Percentiles rank a stretch among this genome's conserved stretches.
Evolutionary conservation across 2,797 vertebrate genomes (phyloP).

Genomic region (Phaenicophaeus curvirostris): DNA sequence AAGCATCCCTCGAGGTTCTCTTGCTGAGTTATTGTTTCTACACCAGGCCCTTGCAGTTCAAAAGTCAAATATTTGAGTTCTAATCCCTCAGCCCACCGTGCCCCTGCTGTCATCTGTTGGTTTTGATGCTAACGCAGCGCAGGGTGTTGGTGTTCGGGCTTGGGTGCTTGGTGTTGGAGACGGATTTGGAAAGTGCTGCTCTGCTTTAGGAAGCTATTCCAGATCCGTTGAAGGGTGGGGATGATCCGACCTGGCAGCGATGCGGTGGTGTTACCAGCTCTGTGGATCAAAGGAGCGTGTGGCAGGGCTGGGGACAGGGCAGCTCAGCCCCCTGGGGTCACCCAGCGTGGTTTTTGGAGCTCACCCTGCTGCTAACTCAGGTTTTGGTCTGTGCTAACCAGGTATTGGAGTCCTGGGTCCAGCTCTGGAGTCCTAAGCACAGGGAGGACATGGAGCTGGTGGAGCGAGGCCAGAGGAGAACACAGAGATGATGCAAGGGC

Average conservation of each 20-base stretch:
- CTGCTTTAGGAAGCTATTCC: neutral
- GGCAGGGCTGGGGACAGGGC: neutral
- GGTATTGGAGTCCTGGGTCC: no score
- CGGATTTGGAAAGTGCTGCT: neutral
- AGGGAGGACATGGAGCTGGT: no score
- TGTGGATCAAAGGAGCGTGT: no score
- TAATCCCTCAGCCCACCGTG: neutral
- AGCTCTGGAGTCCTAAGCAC: no score
- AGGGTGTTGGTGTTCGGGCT: no score
- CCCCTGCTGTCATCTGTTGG: neutral
- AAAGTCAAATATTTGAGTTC: neutral
- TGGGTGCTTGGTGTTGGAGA: no score
- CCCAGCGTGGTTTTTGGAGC: neutral
- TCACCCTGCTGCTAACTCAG: neutral
- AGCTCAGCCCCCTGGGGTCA: no score
- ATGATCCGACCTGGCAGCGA: neutral
- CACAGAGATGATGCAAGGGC: no score
- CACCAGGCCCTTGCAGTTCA: neutral
- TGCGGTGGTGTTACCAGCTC: neutral
- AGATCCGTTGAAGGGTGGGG: neutral
- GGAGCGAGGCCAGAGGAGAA: no score
- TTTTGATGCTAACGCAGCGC: no score
- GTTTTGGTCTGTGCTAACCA: neutral
- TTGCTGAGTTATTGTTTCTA: neutral
- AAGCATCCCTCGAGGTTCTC: neutral